These are phyloP conservation scores for Brachycybe producta DNA, from an alignment of 2,888 invertebrate genomes.

Conservation along the genomic window DNA sequence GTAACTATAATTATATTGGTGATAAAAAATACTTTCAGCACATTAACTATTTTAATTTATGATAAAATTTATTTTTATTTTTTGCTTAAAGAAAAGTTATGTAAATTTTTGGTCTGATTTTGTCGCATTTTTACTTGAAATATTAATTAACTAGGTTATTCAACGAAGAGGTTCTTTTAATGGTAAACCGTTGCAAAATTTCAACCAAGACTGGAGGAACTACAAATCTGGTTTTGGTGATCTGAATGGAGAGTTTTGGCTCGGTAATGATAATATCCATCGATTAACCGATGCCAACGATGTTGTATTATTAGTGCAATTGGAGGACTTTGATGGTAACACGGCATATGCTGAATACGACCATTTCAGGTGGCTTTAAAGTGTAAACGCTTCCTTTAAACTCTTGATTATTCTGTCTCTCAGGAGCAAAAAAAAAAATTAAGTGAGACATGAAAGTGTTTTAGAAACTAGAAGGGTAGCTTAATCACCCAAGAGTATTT, in stretches of 20 bases:
- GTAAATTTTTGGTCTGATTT: not conserved
- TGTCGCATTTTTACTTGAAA: not conserved
- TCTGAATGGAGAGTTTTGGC: conserved; percentile 52
- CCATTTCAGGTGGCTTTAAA: conserved; percentile 27
- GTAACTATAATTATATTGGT: no score
- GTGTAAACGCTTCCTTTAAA: no score
- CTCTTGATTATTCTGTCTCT: no score
- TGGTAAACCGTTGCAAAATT: conserved; percentile 38
- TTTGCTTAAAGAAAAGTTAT: not conserved
- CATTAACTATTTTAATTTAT: conserved; percentile 13
- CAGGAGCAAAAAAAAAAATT: no score
- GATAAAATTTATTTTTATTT: not conserved
- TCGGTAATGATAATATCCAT: conserved; percentile 47
- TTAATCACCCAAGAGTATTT: no score
- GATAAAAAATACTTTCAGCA: no score
- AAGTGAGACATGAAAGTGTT: no score
- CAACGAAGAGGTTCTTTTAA: conserved; percentile 33
- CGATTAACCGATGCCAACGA: conserved; percentile 35
- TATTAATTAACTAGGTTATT: conserved; percentile 25
- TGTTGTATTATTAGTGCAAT: conserved; percentile 39
- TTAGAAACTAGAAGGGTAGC: no score
- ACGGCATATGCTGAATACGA: conserved; percentile 42
- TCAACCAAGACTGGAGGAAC: conserved; percentile 50
- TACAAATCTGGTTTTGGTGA: conserved; percentile 60
- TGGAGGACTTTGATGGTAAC: conserved; percentile 40